These are phyloP conservation scores for Phaenicophaeus curvirostris DNA, from an alignment of 2,797 vertebrate genomes.

Conservation along the genomic window DNA sequence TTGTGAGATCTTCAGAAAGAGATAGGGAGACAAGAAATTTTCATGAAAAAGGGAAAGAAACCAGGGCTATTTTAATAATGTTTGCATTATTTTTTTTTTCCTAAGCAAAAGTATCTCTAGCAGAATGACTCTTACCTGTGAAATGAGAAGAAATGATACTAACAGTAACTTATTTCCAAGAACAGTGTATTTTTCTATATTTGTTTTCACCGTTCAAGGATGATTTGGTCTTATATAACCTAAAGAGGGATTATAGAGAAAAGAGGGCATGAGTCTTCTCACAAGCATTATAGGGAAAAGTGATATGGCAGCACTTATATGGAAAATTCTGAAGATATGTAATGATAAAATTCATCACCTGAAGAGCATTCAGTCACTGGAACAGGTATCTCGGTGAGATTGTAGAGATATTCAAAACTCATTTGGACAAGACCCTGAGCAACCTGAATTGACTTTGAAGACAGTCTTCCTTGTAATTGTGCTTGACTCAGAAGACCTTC, in stretches of 20 bases:
- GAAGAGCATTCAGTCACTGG: not conserved
- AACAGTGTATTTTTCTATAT: not conserved
- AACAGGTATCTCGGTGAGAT: rapidly evolving
- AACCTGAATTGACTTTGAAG: not conserved
- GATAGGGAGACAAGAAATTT: not conserved
- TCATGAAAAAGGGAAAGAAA: not conserved
- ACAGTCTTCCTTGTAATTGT: not conserved
- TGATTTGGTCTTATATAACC: not conserved
- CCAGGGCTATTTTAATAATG: not conserved
- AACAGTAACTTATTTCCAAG: not conserved
- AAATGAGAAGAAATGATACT: not conserved
- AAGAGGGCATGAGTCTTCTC: not conserved
- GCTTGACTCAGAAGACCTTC: not conserved
- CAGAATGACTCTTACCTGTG: not conserved
- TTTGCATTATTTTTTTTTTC: not conserved
- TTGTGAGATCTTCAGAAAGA: not conserved
- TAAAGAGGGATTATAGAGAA: not conserved
- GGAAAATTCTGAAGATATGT: not conserved
- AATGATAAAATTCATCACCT: not conserved
- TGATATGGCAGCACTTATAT: not conserved
- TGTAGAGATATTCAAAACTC: not conserved
- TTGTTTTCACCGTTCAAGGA: not conserved
- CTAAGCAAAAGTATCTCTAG: not conserved
- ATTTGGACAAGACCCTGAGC: not conserved
- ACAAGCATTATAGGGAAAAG: not conserved